These are phyloP conservation scores for Campaea margaritaria DNA, from an alignment of 2,888 invertebrate genomes.

Conservation along the genomic window DNA sequence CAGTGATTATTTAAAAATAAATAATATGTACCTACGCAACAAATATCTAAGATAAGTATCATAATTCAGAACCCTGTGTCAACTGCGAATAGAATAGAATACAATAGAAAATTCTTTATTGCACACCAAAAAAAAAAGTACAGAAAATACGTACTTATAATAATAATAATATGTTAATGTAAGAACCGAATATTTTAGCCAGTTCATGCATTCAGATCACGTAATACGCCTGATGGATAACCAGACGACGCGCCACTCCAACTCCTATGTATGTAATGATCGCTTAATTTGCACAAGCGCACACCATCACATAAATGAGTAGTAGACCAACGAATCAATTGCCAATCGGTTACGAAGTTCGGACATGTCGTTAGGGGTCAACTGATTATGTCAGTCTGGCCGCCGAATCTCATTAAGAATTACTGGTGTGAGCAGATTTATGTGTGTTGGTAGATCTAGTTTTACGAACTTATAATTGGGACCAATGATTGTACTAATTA, in stretches of 20 bases:
- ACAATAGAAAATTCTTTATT: too few relatives aligned
- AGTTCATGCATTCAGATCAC: conserved; percentile 31
- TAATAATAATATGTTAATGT: neutral
- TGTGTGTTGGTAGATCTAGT: neutral
- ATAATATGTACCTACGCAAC: too few relatives aligned
- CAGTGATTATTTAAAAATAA: too few relatives aligned
- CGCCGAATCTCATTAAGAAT: conserved; percentile 14
- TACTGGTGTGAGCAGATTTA: neutral
- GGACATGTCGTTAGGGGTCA: conserved; percentile 30
- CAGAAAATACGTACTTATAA: too few relatives aligned
- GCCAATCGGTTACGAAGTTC: conserved; percentile 37
- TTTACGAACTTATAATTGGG: neutral
- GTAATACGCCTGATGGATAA: conserved; percentile 47
- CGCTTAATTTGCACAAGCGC: conserved; percentile 41
- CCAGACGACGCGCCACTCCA: conserved; percentile 22
- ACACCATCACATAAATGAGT: conserved; percentile 32
- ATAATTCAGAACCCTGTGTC: too few relatives aligned
- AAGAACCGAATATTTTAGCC: neutral
- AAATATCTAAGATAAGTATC: too few relatives aligned
- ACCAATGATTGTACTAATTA: neutral
- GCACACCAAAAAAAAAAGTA: too few relatives aligned
- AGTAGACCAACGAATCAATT: conserved; percentile 34
- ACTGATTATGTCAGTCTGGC: conserved; percentile 26
- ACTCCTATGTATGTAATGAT: conserved; percentile 33
- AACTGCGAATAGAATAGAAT: too few relatives aligned